Evolutionary conservation across 2,888 invertebrate genomes (phyloP).

Genomic region (Bombylius major): DNA sequence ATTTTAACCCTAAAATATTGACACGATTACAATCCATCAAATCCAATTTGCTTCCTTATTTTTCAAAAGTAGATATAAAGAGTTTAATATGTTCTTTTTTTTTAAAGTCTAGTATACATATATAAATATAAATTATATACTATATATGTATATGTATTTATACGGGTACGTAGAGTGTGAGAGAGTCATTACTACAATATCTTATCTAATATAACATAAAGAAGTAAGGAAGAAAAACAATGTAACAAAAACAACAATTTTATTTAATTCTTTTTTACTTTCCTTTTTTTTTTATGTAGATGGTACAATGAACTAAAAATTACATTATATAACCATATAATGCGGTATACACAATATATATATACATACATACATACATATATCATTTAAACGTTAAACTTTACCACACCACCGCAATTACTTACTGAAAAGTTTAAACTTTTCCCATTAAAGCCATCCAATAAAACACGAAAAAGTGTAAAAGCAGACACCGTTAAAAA

Average conservation of each 20-base stretch:
- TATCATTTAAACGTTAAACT: background rate
- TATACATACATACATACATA: background rate
- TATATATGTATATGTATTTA: too few species aligned
- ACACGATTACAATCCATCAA: constrained; percentile 3
- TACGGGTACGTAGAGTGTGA: too few species aligned
- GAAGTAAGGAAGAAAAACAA: too few species aligned
- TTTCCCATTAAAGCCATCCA: constrained; percentile 19
- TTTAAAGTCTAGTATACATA: too few species aligned
- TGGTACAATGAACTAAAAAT: background rate
- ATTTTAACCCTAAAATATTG: background rate
- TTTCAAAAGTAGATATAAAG: too few species aligned
- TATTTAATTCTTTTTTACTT: background rate
- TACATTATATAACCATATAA: too few species aligned
- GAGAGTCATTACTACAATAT: too few species aligned
- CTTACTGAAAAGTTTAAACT: constrained; percentile 19
- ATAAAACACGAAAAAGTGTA: constrained; percentile 11
- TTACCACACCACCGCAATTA: constrained; percentile 14
- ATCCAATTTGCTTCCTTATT: constrained; percentile 4
- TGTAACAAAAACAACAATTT: too few species aligned
- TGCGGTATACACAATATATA: too few species aligned
- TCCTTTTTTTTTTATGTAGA: background rate
- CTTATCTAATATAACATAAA: too few species aligned
- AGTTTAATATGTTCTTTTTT: too few species aligned
- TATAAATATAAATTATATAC: too few species aligned
- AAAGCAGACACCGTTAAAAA: background rate